phyloP scores from a whole-genome alignment of 1,140 invertebrate genomes.

The Listronotus bonariensis region DNA sequence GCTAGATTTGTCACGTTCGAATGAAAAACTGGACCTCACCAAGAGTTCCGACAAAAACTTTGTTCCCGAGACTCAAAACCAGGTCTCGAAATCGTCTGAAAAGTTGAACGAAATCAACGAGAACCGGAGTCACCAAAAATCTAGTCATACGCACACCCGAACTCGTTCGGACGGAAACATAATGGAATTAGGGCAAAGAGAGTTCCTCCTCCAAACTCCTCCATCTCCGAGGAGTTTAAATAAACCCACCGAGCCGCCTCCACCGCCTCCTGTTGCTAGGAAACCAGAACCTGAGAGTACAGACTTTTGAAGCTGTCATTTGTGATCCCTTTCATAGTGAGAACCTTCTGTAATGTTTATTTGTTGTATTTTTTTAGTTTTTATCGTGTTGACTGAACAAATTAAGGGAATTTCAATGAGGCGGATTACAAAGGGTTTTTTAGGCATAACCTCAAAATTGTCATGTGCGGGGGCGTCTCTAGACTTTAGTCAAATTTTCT shows the following conservation, averaged over 20 bases:
- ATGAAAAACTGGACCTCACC: slow-evolving; percentile 11
- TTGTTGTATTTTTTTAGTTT: no score
- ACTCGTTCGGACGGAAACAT: slow-evolving; percentile 53
- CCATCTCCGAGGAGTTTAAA: slow-evolving; percentile 48
- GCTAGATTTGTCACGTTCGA: neutral
- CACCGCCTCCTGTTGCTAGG: slow-evolving; percentile 49
- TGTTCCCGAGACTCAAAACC: neutral
- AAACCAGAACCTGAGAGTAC: slow-evolving; percentile 47
- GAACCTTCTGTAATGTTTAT: slow-evolving; percentile 17
- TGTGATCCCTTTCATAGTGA: slow-evolving; percentile 23
- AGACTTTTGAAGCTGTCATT: slow-evolving; percentile 40
- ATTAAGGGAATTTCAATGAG: no score
- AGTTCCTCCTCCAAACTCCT: slow-evolving; percentile 35
- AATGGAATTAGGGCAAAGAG: slow-evolving; percentile 38
- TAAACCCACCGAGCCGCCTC: slow-evolving; percentile 53
- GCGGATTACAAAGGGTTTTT: no score
- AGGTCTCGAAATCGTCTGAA: slow-evolving; percentile 37
- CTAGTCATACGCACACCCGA: slow-evolving; percentile 46
- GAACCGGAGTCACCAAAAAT: slow-evolving; percentile 22
- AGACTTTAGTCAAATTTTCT: no score
- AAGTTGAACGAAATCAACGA: slow-evolving; percentile 40
- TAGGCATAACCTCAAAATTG: no score
- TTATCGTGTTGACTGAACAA: no score
- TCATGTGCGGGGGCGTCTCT: no score
- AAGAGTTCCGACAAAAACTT: neutral